Percentiles rank a stretch among this genome's conserved stretches.
These are phyloP conservation scores for Xiphophorus couchianus DNA, from an alignment of 2,113 vertebrate genomes.

Conservation along the genomic window DNA sequence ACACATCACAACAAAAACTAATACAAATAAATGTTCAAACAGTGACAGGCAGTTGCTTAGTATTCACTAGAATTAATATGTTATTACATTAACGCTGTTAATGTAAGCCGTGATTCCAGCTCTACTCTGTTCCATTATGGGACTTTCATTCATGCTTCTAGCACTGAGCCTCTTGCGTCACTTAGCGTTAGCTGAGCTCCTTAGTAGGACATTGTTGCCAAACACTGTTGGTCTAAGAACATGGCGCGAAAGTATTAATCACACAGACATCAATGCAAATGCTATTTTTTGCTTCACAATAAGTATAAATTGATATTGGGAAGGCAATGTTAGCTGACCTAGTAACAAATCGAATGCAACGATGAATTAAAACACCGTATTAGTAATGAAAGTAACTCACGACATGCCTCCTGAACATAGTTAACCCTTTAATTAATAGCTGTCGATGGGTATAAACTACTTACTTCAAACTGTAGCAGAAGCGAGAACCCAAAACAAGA, in stretches of 20 bases:
- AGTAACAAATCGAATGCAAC: background rate
- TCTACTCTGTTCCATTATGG: background rate
- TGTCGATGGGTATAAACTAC: rapidly evolving
- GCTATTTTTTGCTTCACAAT: background rate
- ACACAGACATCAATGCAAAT: background rate
- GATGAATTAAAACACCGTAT: background rate
- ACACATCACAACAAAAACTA: too few relatives aligned
- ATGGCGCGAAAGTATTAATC: too few relatives aligned
- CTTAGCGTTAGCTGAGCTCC: conserved; percentile 44
- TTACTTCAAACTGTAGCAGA: conserved; percentile 17
- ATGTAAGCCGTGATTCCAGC: background rate
- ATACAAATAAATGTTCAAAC: too few relatives aligned
- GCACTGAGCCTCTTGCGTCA: background rate
- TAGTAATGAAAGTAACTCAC: background rate
- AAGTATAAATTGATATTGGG: background rate
- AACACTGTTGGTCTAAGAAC: background rate
- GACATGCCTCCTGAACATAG: background rate
- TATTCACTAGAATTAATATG: background rate
- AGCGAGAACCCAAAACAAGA: background rate
- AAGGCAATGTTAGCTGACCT: background rate
- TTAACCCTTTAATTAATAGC: background rate
- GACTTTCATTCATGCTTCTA: background rate
- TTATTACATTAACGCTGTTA: background rate
- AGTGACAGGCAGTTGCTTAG: too few relatives aligned
- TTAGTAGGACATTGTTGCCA: background rate